Base-by-base conservation (phyloP, 2,113 vertebrate species). In the Gadus chalcogrammus region DNA sequence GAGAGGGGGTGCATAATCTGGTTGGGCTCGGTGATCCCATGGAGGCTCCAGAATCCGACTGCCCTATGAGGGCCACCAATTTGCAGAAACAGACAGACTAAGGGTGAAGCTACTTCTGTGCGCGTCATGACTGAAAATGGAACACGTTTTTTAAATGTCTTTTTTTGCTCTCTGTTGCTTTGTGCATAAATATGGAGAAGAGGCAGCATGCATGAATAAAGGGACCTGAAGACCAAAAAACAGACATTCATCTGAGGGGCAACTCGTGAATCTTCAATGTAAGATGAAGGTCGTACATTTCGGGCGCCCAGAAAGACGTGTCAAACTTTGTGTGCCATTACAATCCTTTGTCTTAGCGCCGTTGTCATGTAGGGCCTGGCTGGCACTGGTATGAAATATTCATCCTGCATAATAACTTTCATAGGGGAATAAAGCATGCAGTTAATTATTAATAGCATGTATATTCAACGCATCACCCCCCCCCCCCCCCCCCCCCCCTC, bases 361-460 rank as follows among this genome's bases (percentile, higher is more conserved):
- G 85, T 87, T 90, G 89, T 91, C 88, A 85, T 91, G 91, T 91
- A 85, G 88, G 87, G 86, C 83, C 88, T 27, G 90, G 89, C 88
- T 27, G 90, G 89, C 91, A 87, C 85, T 73, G 84, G 15, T 78
- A 91, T 92, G 83, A 92, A 92, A 92, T 91, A 92, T 92, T 91
- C 86, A 92, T 92, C 82, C 66, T 89, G 90, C 90, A 92, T 92
- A 91, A 92, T 92, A 90, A 91, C 84, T 86, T 91, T 88, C 89
- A 91, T 90, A 91, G 86, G 88, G 86, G 84, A 91, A 91, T 91
- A 90, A 92, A 91, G 88, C 84, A 86, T 82, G 87, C 75, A 81
- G 80, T 92, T 87, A 91, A 92, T 91, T 90, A 92, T 92, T 92
- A 89, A 91, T 92, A 83, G 77, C 84, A 79, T 91, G 91, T 91